A percentile compares a stretch with the other conserved stretches of the same genome.
These are phyloP conservation scores for Silurus aristotelis DNA, from an alignment of 2,797 vertebrate genomes.

Conservation along the genomic window DNA sequence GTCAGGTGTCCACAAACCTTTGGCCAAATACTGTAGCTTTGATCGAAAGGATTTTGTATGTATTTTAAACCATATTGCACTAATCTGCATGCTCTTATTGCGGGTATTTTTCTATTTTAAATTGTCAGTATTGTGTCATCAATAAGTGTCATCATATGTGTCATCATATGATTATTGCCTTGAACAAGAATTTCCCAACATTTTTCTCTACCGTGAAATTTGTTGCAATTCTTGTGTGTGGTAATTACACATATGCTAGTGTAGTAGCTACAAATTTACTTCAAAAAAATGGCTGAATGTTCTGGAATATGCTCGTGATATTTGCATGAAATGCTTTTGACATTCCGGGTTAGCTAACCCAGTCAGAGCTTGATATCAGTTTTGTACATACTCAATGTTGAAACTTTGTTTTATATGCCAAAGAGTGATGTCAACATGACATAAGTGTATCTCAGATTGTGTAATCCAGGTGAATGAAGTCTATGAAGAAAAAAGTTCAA, in stretches of 20 bases:
- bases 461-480: conserved; percentile 24
- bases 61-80: conserved; percentile 48
- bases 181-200: neutral
- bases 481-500: conserved; percentile 1
- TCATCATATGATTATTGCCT: neutral
- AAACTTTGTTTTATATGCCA: neutral
- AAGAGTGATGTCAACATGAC: neutral
- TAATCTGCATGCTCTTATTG: conserved; percentile 41
- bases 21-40: neutral
- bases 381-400: neutral
- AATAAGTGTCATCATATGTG: neutral
- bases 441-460: neutral
- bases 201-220: neutral
- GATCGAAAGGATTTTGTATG: conserved; percentile 11
- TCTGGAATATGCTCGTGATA: neutral
- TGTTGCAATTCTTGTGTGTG: neutral
- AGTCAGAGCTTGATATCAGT: neutral
- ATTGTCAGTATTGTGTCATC: conserved; percentile 6
- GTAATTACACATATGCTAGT: neutral
- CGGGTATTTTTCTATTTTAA: conserved; percentile 22
- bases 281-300: neutral
- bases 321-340: neutral
- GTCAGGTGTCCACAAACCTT: neutral
- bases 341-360: neutral
- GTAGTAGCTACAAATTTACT: neutral